Base-by-base conservation (phyloP, 1,140 invertebrate species). In the Pachyrhynchus sulphureomaculatus region DNA sequence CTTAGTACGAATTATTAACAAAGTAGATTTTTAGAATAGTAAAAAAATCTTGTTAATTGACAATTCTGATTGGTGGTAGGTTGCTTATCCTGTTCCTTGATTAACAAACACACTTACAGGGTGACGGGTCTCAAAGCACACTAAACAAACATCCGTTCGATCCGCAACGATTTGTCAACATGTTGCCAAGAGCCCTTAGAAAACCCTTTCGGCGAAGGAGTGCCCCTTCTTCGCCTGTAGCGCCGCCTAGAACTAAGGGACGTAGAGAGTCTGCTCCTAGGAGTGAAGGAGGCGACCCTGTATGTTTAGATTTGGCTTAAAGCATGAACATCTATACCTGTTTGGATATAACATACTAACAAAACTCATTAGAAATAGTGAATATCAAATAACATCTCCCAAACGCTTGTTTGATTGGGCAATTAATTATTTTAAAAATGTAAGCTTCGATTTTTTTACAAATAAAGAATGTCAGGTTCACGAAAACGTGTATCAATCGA, bases 121-220 rank as follows among this genome's bases (percentile, higher is more conserved):
- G 70, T 68, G 68, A 68, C 61, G 70, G 72, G 61, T 68, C 69
- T 58, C 57, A 71, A 21, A 67, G 55, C 52, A 68, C 67, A 23
- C 17, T 72, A 45, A 51, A 57, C 52, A 72, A 72, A 66, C 65
- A 65, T 32, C 47, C 51, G 18, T 73, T 75, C 36, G 68, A 63
- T 44, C 68, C 63, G 32, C 71, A 76, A 29, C 67, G 54, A 51
- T 70, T 84, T 67, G 83, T 85, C 65, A 81, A 80, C 72, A 75
- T 85, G 48, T 78, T 87, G 39, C 57, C 57, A 2, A 60, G 41
- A 20, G 57, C 33, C 8, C 36, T 60, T 51, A 77, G 81, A 53
- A 82, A 84, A 68, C 85, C 85, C 12, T 87, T 88, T 72, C 78
- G 82, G 55, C 80, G 85, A 70, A 86, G 86, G 75, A 86, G 84